Percentiles rank a stretch among this genome's conserved stretches.
phyloP scores from a whole-genome alignment of 2,113 vertebrate genomes.

The Rhadina sibilatrix region DNA sequence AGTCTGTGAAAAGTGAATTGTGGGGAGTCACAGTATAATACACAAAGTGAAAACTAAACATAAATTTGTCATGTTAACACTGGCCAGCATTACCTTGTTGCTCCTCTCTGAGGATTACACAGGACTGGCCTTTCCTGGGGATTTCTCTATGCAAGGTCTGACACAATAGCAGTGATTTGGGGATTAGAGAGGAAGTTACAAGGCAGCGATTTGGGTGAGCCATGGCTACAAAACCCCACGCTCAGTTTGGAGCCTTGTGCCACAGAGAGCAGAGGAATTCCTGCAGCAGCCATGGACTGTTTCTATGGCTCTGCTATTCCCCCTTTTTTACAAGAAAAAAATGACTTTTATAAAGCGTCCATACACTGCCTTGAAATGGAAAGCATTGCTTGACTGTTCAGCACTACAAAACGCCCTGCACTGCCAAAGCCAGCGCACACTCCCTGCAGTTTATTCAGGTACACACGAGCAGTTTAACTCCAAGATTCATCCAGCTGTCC shows the following conservation, averaged over 20 bases:
- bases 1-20: background rate
- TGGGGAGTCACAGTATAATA: slow-evolving; percentile 43
- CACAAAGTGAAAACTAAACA: slow-evolving; percentile 49
- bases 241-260: background rate
- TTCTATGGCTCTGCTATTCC: background rate
- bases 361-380: background rate
- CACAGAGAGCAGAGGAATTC: slow-evolving; percentile 2
- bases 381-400: background rate
- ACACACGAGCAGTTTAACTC: background rate
- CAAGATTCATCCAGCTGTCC: background rate
- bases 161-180: slow-evolving; percentile 25
- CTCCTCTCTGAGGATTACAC: background rate
- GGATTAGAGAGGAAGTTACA: slow-evolving; percentile 40
- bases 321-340: background rate
- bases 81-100: background rate
- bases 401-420: background rate
- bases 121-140: background rate
- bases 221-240: background rate
- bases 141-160: background rate
- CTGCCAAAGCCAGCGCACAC: rapidly evolving
- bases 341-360: background rate
- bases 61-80: slow-evolving; percentile 21
- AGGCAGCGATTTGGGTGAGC: slow-evolving; percentile 33
- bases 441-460: background rate
- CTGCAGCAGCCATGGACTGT: background rate